Conservation (phyloP, 2,797 vertebrate species). For the Hylomyscus alleni region DNA sequence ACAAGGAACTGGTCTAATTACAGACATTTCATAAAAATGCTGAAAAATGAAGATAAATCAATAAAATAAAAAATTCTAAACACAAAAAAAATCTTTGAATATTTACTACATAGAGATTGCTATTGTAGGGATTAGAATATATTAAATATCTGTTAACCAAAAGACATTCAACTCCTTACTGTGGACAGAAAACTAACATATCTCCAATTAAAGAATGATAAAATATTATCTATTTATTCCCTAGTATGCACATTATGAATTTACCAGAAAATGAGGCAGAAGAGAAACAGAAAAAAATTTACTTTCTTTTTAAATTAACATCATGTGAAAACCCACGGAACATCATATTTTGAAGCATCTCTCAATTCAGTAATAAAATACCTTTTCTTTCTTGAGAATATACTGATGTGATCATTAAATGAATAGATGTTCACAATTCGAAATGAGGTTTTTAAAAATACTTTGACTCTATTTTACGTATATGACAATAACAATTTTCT, state of each 20-base stretch:
- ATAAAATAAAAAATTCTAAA: neutral
- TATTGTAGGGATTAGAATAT: neutral
- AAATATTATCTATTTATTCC: neutral
- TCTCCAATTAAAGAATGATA: neutral
- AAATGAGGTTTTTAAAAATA: conserved; percentile 57
- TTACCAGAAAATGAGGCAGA: neutral
- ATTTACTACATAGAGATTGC: neutral
- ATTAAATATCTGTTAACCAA: neutral
- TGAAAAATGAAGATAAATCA: conserved; percentile 24
- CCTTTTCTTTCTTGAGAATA: neutral
- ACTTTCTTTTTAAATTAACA: neutral
- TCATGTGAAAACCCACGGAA: conserved; percentile 36
- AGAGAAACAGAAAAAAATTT: conserved; percentile 8
- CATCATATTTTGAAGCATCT: neutral
- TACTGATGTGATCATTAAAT: conserved; percentile 7
- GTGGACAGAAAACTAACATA: neutral
- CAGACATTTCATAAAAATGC: neutral
- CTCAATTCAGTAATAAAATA: conserved; percentile 8
- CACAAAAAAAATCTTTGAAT: neutral
- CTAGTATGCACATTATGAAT: neutral
- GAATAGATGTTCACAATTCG: neutral
- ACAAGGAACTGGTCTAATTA: neutral
- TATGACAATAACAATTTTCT: neutral
- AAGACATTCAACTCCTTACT: neutral
- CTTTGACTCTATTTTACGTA: conserved; percentile 26